Base-by-base conservation (phyloP, 1,140 invertebrate species). In the Aplysia californica region DNA sequence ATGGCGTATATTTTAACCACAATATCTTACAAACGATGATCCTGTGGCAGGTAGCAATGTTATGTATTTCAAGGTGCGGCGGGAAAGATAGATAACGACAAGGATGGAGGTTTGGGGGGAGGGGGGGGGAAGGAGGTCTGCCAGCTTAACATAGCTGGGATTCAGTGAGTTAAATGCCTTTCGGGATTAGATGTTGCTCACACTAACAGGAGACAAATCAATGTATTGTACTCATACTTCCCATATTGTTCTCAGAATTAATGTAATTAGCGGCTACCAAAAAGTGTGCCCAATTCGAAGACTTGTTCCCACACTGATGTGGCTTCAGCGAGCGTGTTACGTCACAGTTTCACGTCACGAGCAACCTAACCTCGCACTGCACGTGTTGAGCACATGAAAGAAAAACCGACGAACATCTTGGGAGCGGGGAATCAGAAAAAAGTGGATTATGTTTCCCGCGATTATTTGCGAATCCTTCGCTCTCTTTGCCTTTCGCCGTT, bases 401-500 rank as follows among this genome's bases (percentile, higher is more conserved):
- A 65, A 36, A n/a, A n/a, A n/a, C n/a, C n/a, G 35, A 36, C 61
- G 33, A 65, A 65, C 61, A 65, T 65, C 61, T 65, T 65, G 61
- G 39, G 26, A 36, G 1, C 20, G 21, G 23, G 39, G 61, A 65
- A 36, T 23, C 39, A 36, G 61, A 65, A 65, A 65, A 65, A 65
- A n/a, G 35, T 35, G 61, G 31, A 65, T 65, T 35, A 65, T 5
- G 61, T 65, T 65, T 65, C 61, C 61, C 68, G 6, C 61, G 61
- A 35, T 35, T 65, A 65, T 65, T 65, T 36, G 31, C 26, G 61
- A 65, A 65, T 65, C 39, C 61, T 35, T 15, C 4, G 33, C 61
- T 33, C 61, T 65, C 33, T 35, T 35, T 20, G 61, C 33, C 33
- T 65, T 65, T 35, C 61, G 1, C 23, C 1, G 33, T 2, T 65